Base-by-base conservation (phyloP, 2,797 vertebrate genomes). In the Rhinatrema bivittatum region DNA sequence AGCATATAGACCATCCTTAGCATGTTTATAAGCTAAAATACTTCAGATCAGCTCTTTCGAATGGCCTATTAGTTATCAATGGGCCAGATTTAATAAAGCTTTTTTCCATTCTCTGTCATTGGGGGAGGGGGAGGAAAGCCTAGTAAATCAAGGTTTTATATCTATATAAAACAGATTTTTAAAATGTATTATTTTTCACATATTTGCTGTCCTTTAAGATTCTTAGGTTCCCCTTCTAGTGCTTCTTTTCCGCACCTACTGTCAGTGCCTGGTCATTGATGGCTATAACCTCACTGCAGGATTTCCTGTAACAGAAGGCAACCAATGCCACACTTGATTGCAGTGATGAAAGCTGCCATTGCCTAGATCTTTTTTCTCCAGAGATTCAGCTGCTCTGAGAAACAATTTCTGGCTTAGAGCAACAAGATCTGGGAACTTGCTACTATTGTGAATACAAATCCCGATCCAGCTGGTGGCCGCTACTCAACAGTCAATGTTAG, bases 401-500 rank as follows among this genome's bases (percentile, higher is more conserved):
- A 34, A 45, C 36, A 16, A 3, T 14, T 21, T 36, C 40, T 76
- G 32, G 22, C 54, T 64, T 62, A 25, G 0, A 3, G 59, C 17
- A 1, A 27, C 36, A 36, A 62, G 40, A 53, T 22, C 1, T 0
- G 32, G 39, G 67, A 32, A 25, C 33, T 65, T 4, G 5, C 32
- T 54, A 35, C 52, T 60, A 49, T 49, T 9, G 10, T 62, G 53
- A 53, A 43, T 66, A 29, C 23, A 64, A 50, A 49, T 61, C 55
- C 57, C 56, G 50, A 42, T 36, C 36, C 58, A 66, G 52, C 45
- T 74, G 62, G 56, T 64, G 50, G 32, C 23, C 71, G 24, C 40
- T 65, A 40, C 53, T 53, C 53, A 37, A 39, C 38, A 57, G 23
- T 5, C 36, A 48, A 55, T 49, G 18, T 17, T 68, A 47, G 19